Percentiles rank a stretch among this genome's conserved stretches.
phyloP scores from a whole-genome alignment of 1,140 invertebrate genomes.

The Ostrea denselamellosa region DNA sequence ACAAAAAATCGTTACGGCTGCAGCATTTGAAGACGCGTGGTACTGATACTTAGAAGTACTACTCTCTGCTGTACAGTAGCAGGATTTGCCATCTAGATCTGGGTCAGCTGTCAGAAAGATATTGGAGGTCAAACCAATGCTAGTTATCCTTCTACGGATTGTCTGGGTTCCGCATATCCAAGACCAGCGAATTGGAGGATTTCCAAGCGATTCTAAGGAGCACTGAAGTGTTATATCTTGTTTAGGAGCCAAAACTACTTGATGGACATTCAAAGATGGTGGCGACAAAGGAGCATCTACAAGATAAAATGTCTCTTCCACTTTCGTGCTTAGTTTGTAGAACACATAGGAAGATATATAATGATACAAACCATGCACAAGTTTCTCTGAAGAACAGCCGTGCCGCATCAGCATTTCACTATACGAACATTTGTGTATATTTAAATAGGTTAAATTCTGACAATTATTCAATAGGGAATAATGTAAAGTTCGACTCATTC shows the following conservation, averaged over 20 bases:
- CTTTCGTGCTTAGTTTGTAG: too few relatives aligned
- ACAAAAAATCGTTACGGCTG: background rate
- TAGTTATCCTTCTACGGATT: background rate
- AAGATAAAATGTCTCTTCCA: background rate
- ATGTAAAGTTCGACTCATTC: too few relatives aligned
- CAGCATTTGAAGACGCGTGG: background rate
- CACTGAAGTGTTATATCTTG: background rate
- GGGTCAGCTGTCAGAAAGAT: background rate
- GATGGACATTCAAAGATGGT: background rate
- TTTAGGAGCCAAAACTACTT: background rate
- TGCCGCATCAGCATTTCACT: too few relatives aligned
- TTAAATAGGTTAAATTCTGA: too few relatives aligned
- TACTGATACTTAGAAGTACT: background rate
- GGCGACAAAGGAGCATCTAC: background rate
- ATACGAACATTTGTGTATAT: too few relatives aligned
- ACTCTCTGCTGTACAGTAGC: background rate
- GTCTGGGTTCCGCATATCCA: slow-evolving; percentile 13
- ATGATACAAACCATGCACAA: too few relatives aligned
- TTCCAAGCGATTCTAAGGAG: background rate
- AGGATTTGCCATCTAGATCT: background rate
- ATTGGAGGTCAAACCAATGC: background rate
- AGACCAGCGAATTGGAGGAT: background rate
- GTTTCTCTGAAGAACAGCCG: too few relatives aligned
- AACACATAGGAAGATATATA: too few relatives aligned
- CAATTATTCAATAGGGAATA: too few relatives aligned